Evolutionary conservation across 2,888 invertebrate genomes (phyloP), one percentile per base, ranked within the genome.

Genomic region (Drosophila pseudotakahashii): DNA sequence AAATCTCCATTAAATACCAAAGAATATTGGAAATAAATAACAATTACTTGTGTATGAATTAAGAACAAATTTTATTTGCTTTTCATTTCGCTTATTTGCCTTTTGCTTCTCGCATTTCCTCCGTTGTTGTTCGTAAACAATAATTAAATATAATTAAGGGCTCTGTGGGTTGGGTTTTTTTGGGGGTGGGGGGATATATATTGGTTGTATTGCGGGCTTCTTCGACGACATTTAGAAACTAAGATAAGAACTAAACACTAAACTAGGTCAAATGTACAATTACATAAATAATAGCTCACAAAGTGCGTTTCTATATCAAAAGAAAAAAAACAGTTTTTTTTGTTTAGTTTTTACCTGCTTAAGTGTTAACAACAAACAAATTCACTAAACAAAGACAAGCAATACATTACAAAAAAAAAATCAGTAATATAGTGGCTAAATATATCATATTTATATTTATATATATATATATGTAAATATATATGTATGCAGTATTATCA

Each of bases 211-310:
- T 69, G 60, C 36, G 37, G 48, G 50, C 59, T 39, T 68, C 51
- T 59, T 51, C 55, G 48, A 68, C 85, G 82, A 79, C 86, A 86
- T 73, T 86, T 83, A 86, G 72, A 74, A 76, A 83, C 84, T 86
- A 86, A 78, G 66, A 83, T 87, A 82, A 77, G 64, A 82, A 81
- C 84, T 81, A 82, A 87, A 85, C 84, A 77, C 84, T 81, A 82
- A 81, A 81, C 73, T 82, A 87, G 68, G 64, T 58, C 58, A 64
- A 77, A 75, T 70, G 58, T 73, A 73, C 72, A 73, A 73, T 59
- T 73, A 71, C 71, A 73, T 73, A 73, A 73, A 73, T 73, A 73
- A 73, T 73, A 73, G 67, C 67, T 72, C 73, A 66, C 64, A 64
- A 68, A 54, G 67, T 73, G 57, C 60, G 54, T 59, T 55, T 55